These are phyloP conservation scores for Sturnus vulgaris DNA, from an alignment of 2,113 vertebrate genomes.

Conservation along the genomic window DNA sequence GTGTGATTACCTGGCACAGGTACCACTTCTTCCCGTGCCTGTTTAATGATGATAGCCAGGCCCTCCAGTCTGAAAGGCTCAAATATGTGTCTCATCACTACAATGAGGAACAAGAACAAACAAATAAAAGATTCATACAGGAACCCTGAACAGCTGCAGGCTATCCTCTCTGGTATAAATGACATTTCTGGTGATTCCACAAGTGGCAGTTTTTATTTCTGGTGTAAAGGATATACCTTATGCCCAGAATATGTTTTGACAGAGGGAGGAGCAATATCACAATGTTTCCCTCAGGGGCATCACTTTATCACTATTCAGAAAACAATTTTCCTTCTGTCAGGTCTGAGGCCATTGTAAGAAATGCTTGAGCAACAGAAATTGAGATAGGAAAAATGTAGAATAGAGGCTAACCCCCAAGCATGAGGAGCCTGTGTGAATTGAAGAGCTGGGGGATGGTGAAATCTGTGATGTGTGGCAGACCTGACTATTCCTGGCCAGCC, in stretches of 20 bases:
- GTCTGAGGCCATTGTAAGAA: background rate
- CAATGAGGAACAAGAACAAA: background rate
- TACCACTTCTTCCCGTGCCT: background rate
- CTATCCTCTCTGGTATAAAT: background rate
- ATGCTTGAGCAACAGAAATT: background rate
- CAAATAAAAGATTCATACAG: background rate
- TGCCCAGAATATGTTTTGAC: background rate
- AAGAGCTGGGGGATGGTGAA: background rate
- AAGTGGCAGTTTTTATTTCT: background rate
- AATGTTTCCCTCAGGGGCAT: background rate
- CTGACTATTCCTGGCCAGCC: background rate
- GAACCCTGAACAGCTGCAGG: background rate
- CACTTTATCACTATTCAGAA: background rate
- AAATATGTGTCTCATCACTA: background rate
- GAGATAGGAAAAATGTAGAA: background rate
- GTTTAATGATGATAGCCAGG: background rate
- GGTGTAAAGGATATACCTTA: background rate
- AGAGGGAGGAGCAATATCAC: background rate
- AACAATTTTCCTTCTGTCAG: background rate
- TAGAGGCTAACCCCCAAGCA: background rate
- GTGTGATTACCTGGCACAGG: background rate
- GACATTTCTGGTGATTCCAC: background rate
- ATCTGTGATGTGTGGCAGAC: background rate
- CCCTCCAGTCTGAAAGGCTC: background rate
- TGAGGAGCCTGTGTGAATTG: background rate